Percentiles rank a stretch among this genome's conserved stretches.
These are phyloP conservation scores for Metopolophium dirhodum DNA, from an alignment of 1,140 invertebrate species.

Conservation along the genomic window DNA sequence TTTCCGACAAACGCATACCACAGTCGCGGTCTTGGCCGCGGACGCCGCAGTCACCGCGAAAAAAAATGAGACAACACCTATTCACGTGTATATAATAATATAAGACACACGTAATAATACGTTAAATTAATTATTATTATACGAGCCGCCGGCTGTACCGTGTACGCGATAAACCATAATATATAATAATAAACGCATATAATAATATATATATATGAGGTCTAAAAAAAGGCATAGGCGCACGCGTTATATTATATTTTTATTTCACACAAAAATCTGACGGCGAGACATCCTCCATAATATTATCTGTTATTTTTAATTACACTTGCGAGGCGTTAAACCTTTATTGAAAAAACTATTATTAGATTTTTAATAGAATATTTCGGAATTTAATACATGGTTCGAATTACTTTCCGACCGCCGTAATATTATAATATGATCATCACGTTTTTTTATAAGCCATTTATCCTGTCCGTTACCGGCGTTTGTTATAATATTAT, in stretches of 20 bases:
- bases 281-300: not conserved
- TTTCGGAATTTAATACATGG: not conserved
- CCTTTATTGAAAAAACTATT: not conserved
- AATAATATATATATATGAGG: not conserved
- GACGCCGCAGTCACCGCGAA: too few species aligned
- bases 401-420: not conserved
- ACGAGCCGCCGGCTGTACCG: not conserved
- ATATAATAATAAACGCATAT: not conserved
- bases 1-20: not conserved
- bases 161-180: not conserved
- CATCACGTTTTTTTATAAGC: not conserved
- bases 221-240: not conserved
- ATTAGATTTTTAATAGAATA: slow-evolving; percentile 17
- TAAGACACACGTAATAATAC: not conserved
- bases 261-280: not conserved
- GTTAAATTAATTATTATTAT: slow-evolving; percentile 12
- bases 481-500: not conserved
- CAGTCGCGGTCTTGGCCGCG: not conserved
- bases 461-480: not conserved
- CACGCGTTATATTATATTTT: not conserved
- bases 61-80: not conserved
- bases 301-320: not conserved
- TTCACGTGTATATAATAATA: not conserved
- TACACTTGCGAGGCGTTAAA: not conserved
- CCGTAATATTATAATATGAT: not conserved